A percentile compares a stretch with the other conserved stretches of the same genome.
Conservation (phyloP, 2,888 invertebrate genomes). For the Rotaria magnacalcarata region DNA sequence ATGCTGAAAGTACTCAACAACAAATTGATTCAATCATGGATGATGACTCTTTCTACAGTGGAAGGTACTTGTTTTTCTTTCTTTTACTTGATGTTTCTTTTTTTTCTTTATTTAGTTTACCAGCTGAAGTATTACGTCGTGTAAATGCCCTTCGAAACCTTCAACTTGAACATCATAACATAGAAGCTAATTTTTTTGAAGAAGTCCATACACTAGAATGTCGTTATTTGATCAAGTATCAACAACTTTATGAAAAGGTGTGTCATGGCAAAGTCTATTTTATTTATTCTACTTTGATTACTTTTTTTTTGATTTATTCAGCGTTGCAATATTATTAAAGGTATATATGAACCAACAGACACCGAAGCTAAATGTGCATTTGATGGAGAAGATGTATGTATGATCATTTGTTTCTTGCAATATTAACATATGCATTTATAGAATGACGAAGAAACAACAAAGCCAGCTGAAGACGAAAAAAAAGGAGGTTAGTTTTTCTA, state of each 20-base stretch:
- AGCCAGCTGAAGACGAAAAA: not conserved
- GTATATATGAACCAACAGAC: slow-evolving; percentile 78
- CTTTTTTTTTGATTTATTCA: slow-evolving; percentile 48
- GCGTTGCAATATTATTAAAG: slow-evolving; percentile 62
- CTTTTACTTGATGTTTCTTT: not conserved
- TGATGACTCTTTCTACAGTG: not conserved
- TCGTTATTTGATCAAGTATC: slow-evolving; percentile 76
- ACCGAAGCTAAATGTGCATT: slow-evolving; percentile 83
- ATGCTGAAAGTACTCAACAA: not conserved
- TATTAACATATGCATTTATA: not conserved
- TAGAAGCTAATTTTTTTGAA: slow-evolving; percentile 86
- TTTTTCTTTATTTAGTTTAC: slow-evolving; percentile 61
- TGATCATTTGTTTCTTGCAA: not conserved
- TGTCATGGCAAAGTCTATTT: too few species aligned
- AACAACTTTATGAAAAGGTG: slow-evolving; percentile 69
- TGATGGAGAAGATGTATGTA: slow-evolving; percentile 66
- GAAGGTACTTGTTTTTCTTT: not conserved
- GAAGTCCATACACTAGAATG: slow-evolving; percentile 88
- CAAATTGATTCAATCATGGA: not conserved
- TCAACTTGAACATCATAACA: slow-evolving; percentile 75
- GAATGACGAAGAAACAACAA: not conserved
- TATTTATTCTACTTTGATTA: too few species aligned
- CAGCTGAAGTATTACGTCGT: slow-evolving; percentile 73
- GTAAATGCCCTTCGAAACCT: slow-evolving; percentile 78
- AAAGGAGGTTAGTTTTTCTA: not conserved